A percentile compares a stretch with the other conserved stretches of the same genome.
Conservation (phyloP, 2,888 invertebrate species). For the Eupithecia dodoneata region DNA sequence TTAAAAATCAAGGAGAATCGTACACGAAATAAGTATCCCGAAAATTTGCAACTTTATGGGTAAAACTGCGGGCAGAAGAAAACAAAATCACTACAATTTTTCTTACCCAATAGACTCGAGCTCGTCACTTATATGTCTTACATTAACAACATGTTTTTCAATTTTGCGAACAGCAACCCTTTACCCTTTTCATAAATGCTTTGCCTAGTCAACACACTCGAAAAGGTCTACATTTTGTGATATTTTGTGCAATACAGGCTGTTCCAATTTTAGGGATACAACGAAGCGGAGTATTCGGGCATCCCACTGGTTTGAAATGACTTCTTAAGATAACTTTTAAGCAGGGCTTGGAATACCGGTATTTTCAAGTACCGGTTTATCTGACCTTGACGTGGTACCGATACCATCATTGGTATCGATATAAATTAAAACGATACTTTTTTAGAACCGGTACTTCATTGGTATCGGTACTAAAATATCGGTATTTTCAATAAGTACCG, state of each 20-base stretch:
- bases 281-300: neutral
- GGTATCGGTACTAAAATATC: no score
- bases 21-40: no score
- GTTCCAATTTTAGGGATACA: neutral
- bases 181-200: conserved; percentile 1
- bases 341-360: no score
- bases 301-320: neutral
- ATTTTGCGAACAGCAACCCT: neutral
- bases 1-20: no score
- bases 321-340: neutral
- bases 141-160: neutral
- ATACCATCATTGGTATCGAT: no score
- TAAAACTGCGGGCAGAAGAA: no score
- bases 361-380: no score
- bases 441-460: no score
- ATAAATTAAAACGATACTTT: no score
- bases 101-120: neutral
- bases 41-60: no score
- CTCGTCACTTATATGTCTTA: neutral
- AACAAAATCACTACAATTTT: neutral
- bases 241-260: neutral
- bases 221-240: conserved; percentile 4
- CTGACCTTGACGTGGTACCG: no score
- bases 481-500: no score
- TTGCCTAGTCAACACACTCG: conserved; percentile 9